A percentile compares a stretch with the other conserved stretches of the same genome.
These are phyloP conservation scores for Dicerorhinus sumatrensis DNA, from an alignment of 2,113 vertebrate genomes.

Conservation along the genomic window DNA sequence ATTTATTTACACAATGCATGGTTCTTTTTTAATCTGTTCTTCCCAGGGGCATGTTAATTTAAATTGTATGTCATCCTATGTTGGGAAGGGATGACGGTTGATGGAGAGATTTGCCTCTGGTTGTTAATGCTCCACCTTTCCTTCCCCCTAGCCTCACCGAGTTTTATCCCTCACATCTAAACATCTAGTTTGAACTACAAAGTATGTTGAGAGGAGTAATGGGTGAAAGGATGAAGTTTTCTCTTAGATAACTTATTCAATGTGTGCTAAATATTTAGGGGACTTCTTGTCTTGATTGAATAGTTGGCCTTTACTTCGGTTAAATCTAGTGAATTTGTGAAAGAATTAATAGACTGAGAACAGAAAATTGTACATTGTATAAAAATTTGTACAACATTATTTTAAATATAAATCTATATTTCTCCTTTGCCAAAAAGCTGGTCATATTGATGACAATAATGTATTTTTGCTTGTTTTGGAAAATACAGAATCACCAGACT, in stretches of 20 bases:
- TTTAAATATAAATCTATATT: neutral
- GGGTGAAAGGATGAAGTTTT: neutral
- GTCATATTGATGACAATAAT: neutral
- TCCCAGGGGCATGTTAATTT: slow-evolving; percentile 62
- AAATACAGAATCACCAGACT: neutral
- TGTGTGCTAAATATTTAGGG: neutral
- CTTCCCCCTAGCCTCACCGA: neutral
- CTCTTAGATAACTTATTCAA: neutral
- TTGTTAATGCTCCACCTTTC: slow-evolving; percentile 66
- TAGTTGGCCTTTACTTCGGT: neutral
- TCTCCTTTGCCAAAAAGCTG: neutral
- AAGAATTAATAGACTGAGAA: neutral
- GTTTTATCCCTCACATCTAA: neutral
- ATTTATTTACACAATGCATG: slow-evolving; percentile 58
- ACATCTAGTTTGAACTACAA: slow-evolving; percentile 51
- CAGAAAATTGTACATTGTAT: neutral
- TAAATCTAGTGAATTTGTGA: neutral
- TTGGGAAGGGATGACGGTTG: slow-evolving; percentile 41
- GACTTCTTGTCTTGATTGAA: neutral
- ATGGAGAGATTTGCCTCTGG: slow-evolving; percentile 44
- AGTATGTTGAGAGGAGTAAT: neutral
- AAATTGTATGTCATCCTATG: slow-evolving; percentile 62
- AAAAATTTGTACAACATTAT: neutral
- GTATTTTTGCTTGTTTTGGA: neutral
- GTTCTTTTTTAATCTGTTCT: slow-evolving; percentile 48